A percentile compares a stretch with the other conserved stretches of the same genome.
Conservation (phyloP, 1,140 invertebrate genomes). For the Ostrea denselamellosa region DNA sequence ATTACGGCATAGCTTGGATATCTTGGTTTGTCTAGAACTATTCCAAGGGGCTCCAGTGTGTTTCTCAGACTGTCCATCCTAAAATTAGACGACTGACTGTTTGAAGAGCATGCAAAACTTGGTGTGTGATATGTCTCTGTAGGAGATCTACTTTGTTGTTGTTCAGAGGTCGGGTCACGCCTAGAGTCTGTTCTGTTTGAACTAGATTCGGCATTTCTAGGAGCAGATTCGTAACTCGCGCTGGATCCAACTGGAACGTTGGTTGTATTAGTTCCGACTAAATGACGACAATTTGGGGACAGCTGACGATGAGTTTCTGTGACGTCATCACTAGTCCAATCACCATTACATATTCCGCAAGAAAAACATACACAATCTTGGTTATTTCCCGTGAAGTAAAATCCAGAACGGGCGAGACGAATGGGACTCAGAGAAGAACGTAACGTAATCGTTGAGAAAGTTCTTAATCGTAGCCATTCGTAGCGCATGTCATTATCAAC, state of each 20-base stretch:
- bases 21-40: slow-evolving; percentile 41
- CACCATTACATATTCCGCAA: slow-evolving; percentile 27
- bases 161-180: too few relatives aligned
- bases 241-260: slow-evolving; percentile 10
- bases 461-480: slow-evolving; percentile 40
- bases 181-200: not conserved
- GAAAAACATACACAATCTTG: slow-evolving; percentile 35
- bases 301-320: slow-evolving; percentile 33
- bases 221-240: not conserved
- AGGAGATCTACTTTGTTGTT: too few relatives aligned
- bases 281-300: slow-evolving; percentile 33
- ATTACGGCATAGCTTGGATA: slow-evolving; percentile 36
- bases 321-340: slow-evolving; percentile 40
- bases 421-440: not conserved
- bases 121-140: too few relatives aligned
- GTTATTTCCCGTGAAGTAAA: slow-evolving; percentile 41
- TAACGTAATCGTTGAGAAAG: slow-evolving; percentile 20
- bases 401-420: slow-evolving; percentile 44
- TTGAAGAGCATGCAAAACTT: too few relatives aligned
- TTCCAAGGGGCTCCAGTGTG: not conserved
- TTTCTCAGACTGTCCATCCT: not conserved
- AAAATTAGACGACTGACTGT: not conserved
- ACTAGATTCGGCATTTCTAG: not conserved
- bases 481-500: slow-evolving; percentile 2
- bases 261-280: not conserved